Conservation (phyloP, 2,113 vertebrate genomes). For the Ptilorrhoa leucosticta region DNA sequence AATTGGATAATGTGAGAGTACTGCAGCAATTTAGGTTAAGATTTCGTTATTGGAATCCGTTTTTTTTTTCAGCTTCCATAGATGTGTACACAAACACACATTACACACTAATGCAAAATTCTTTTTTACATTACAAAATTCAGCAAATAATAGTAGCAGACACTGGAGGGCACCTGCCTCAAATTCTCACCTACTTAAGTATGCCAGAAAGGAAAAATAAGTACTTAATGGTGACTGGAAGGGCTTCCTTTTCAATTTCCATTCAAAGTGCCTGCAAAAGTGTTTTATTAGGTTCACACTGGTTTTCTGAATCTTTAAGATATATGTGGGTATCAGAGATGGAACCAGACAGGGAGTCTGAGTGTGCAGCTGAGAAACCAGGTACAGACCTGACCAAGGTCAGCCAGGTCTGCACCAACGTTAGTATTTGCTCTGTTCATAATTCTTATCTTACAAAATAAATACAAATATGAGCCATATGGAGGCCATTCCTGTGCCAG, state of each 20-base stretch:
- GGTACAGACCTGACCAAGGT: not conserved
- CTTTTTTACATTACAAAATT: not conserved
- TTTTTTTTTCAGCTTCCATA: not conserved
- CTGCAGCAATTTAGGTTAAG: not conserved
- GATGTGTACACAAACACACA: not conserved
- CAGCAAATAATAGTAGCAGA: not conserved
- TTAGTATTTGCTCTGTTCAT: not conserved
- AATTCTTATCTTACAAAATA: not conserved
- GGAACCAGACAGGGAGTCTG: not conserved
- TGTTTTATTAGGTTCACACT: not conserved
- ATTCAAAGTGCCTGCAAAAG: not conserved
- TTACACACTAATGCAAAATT: not conserved
- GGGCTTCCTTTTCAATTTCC: not conserved
- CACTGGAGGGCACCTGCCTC: not conserved
- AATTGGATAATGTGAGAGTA: slow-evolving; percentile 14
- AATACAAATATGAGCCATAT: not conserved
- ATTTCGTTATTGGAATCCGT: not conserved
- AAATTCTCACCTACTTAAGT: not conserved
- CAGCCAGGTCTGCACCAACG: not conserved
- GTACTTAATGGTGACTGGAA: not conserved
- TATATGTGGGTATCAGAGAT: not conserved
- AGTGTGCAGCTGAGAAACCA: not conserved
- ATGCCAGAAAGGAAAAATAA: not conserved
- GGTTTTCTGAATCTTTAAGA: not conserved
- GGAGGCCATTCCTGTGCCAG: not conserved